Base-by-base conservation (phyloP, 2,113 vertebrate genomes). In the Mugil cephalus region DNA sequence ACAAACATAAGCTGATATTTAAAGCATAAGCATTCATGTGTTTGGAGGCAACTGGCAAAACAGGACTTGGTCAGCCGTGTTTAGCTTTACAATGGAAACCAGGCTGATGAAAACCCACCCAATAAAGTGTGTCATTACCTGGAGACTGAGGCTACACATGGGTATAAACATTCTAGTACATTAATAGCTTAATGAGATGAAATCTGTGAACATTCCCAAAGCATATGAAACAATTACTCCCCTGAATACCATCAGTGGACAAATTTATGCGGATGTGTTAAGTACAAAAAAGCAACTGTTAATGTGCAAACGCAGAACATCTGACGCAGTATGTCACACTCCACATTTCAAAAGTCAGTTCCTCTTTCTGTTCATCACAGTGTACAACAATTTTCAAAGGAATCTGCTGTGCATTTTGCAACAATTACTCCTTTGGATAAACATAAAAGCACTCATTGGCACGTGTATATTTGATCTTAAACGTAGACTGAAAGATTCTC, bases 361-460 rank as follows among this genome's bases (percentile, higher is more conserved):
- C 10, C 21, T 43, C 66, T 51, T 77, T 64, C 48, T 40, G 6
- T 40, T 39, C 54, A 51, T 75, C 42, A 74, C 64, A 82, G 69
- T 79, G 59, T 68, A 45, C 47, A 54, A 45, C 21, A 51, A 30
- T 24, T 73, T 54, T 74, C 40, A 47, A 81, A 74, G 35, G 35
- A 68, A 69, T 74, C 39, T 18, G 18, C n/a, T 61, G 54, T 76
- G 69, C 38, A 52, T 13, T 13, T 61, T 45, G 47, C 34, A 67
- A 82, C 63, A 54, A 40, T 71, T 68, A 39, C 70, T 76, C 62
- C 30, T 69, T 69, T 55, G 50, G 40, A 68, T 50, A n/a, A 74
- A 83, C 59, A 72, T 74, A 65, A 58, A 77, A 79, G 54, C 69
- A 60, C 80, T 84, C 8, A 56, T 69, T 64, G 87, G 72, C 74